phyloP scores from a whole-genome alignment of 2,113 vertebrate species.

The Hemicordylus capensis region DNA sequence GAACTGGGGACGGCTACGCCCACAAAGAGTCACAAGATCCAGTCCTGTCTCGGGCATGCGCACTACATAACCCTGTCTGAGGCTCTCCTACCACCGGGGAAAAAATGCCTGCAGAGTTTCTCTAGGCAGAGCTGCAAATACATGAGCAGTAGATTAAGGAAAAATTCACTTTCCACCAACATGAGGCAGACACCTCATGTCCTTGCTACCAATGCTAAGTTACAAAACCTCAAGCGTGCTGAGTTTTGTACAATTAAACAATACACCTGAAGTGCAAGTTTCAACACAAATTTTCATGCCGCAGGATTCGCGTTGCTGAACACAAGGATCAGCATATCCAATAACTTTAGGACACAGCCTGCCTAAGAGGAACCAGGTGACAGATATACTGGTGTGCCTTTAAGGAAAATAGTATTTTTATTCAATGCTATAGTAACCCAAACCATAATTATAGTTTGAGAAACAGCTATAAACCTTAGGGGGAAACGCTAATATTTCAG shows the following conservation, averaged over 20 bases:
- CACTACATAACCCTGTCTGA: no score
- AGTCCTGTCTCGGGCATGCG: no score
- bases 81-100: no score
- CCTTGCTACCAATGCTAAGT: background rate
- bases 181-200: background rate
- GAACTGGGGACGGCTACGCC: no score
- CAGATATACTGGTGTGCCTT: background rate
- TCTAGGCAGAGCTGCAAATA: background rate
- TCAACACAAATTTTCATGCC: background rate
- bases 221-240: background rate
- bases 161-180: background rate
- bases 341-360: background rate
- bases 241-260: background rate
- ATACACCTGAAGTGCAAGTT: background rate
- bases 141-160: background rate
- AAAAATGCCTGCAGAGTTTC: background rate
- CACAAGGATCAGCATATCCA: background rate
- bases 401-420: background rate
- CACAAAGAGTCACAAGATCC: no score
- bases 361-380: background rate
- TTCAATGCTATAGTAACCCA: background rate
- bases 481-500: background rate
- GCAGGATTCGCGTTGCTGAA: background rate
- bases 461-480: background rate
- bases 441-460: background rate